Conservation (phyloP, 2,113 vertebrate genomes). For the Siniperca knerii region DNA sequence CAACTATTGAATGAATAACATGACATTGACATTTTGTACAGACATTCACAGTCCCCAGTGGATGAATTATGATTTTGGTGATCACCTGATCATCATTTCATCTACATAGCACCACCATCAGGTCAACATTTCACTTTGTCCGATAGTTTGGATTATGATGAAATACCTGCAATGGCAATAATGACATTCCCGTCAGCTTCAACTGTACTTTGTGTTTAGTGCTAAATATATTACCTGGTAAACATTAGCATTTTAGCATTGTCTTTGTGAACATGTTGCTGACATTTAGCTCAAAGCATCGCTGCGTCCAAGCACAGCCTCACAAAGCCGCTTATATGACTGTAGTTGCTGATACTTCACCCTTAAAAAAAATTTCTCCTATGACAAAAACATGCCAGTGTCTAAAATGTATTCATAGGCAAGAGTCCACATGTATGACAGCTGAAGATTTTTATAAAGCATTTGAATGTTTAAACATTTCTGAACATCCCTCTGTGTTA, state of each 20-base stretch:
- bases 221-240: background rate
- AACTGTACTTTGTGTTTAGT: background rate
- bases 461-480: background rate
- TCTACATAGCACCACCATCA: background rate
- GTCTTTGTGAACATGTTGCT: background rate
- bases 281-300: background rate
- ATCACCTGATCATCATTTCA: background rate
- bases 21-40: background rate
- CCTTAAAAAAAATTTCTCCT: background rate
- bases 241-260: background rate
- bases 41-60: background rate
- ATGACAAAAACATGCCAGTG: background rate
- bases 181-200: background rate
- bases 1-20: background rate
- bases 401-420: background rate
- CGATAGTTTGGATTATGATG: background rate
- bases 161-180: background rate
- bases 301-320: background rate
- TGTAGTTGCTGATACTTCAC: background rate
- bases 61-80: background rate
- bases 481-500: background rate
- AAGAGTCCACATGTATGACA: background rate
- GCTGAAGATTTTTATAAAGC: background rate
- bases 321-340: background rate
- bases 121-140: background rate